Evolutionary conservation across 2,888 invertebrate species (phyloP), one percentile per base, ranked within the genome.

Genomic region (Chirona hameri): DNA sequence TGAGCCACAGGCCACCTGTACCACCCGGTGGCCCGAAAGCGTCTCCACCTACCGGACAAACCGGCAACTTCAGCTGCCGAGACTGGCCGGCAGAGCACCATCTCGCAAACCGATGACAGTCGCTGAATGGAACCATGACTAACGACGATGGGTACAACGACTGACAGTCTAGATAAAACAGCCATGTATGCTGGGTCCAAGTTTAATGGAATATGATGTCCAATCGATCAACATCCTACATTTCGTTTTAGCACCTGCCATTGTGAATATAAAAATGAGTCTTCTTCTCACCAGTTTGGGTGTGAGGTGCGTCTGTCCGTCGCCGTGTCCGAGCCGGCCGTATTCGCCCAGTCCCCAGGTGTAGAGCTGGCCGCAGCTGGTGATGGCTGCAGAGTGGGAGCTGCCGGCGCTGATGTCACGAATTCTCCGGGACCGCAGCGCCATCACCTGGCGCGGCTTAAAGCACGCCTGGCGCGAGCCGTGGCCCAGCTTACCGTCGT

Each of bases 291-390:
- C 76, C 89, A 95, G 89, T 89, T 95, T 97, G 0, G 98, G 98
- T 86, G 92, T 92, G 14, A 95, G 89, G 87, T 97, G 96, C 0
- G 96, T 96, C 9, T 90, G 90, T 86, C 94, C 95, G 87, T 98
- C 97, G 0, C 97, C 97, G 86, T 98, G 98, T 0, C 98, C 98
- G 5, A 98, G 89, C 79, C 98, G 89, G 0, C 98, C 98, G 87
- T 97, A 98, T 87, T 98, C 97, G 0, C 97, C 97, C 82, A 97
- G 89, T 0, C 98, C 98, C 98, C 98, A 98, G 0, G 97, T 96
- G 87, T 96, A 98, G 29, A 98, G 89, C 86, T 97, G 96, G 0
- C 98, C 98, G 85, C 93, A 93, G 57, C 96, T 96, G 0, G 95
- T 94, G 83, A 98, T 96, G 79, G 97, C 97, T 0, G 97, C 98